These are phyloP conservation scores for Sarcophaga variegata DNA, from an alignment of 2,888 invertebrate genomes.

Conservation along the genomic window DNA sequence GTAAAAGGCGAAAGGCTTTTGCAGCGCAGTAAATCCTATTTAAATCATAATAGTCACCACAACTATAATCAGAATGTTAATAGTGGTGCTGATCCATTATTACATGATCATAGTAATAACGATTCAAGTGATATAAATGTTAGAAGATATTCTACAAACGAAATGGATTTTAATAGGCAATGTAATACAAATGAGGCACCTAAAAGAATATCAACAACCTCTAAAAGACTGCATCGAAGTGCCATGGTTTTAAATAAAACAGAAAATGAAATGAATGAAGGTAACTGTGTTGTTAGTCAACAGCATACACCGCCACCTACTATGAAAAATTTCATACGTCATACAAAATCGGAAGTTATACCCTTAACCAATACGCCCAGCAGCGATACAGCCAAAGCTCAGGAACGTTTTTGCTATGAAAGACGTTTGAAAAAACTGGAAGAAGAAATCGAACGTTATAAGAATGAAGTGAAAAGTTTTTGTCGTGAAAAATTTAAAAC, in stretches of 20 bases:
- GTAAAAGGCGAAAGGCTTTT: slow-evolving; percentile 17
- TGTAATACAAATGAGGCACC: not conserved
- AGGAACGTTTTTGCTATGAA: slow-evolving; percentile 74
- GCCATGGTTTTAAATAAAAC: slow-evolving; percentile 64
- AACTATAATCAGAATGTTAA: slow-evolving; percentile 5
- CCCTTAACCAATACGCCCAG: slow-evolving; percentile 26
- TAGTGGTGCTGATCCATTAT: slow-evolving; percentile 7
- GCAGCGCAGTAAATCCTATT: slow-evolving; percentile 47
- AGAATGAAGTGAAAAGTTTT: slow-evolving; percentile 75
- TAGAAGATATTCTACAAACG: slow-evolving; percentile 41
- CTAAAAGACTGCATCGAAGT: slow-evolving; percentile 65
- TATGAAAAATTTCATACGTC: slow-evolving; percentile 53
- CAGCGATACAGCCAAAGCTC: slow-evolving; percentile 49
- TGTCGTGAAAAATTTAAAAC: slow-evolving; percentile 72
- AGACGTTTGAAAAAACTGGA: slow-evolving; percentile 74
- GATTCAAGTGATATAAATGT: not conserved
- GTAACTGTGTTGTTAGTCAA: slow-evolving; percentile 23
- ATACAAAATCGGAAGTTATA: slow-evolving; percentile 70
- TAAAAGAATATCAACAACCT: slow-evolving; percentile 45
- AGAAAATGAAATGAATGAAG: slow-evolving; percentile 37
- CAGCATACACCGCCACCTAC: slow-evolving; percentile 23
- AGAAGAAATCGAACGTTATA: slow-evolving; percentile 76
- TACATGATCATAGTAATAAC: not conserved
- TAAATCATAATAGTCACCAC: slow-evolving; percentile 13
- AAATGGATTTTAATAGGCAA: slow-evolving; percentile 1